Evolutionary conservation across 2,797 vertebrate species (phyloP).

Genomic region (Periparus ater): DNA sequence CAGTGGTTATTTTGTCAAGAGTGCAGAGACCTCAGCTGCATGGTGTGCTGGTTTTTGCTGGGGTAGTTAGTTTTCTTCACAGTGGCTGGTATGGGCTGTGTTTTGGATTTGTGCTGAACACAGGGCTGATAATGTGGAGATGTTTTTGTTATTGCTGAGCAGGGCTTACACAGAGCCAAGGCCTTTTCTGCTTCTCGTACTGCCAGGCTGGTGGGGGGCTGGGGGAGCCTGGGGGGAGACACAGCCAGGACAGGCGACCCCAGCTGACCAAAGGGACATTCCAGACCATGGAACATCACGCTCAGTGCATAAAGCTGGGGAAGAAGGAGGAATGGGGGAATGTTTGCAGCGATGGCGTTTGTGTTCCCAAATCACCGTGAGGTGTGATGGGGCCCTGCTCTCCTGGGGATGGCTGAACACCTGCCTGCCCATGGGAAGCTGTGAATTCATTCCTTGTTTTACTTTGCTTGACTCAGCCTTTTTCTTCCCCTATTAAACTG

Average conservation of each 20-base stretch:
- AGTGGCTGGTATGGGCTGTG: background rate
- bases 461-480: background rate
- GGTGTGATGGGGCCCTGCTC: accelerated
- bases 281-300: too few relatives aligned
- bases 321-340: background rate
- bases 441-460: background rate
- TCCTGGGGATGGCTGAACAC: background rate
- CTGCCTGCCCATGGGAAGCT: accelerated
- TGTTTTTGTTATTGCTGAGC: background rate
- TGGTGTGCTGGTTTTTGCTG: background rate
- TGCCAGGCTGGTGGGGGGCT: background rate
- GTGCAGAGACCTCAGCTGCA: background rate
- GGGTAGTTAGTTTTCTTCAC: background rate
- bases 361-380: accelerated
- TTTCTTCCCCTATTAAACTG: background rate
- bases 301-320: background rate
- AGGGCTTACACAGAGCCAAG: background rate
- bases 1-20: background rate
- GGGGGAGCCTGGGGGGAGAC: background rate
- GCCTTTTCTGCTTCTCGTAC: background rate
- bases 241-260: accelerated
- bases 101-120: background rate
- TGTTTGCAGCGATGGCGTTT: background rate
- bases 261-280: background rate
- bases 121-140: accelerated